Base-by-base conservation (phyloP, 1,140 invertebrate species). In the Condylostylus longicornis region DNA sequence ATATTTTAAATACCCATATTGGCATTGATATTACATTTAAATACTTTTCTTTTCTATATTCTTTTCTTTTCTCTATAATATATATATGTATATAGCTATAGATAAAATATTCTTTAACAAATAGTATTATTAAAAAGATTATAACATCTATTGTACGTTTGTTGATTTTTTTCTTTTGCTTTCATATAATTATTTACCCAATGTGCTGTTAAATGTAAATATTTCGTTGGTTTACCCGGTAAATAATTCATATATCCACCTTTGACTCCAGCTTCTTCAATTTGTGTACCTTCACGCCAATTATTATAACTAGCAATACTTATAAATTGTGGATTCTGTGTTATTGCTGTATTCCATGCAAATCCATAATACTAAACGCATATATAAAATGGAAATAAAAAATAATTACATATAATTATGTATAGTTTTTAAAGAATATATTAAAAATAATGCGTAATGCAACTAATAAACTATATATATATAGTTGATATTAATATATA, bases 251-350 rank as follows among this genome's bases (percentile, higher is more conserved):
- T 62, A 39, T 66, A 71, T 10, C 62, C 61, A 18, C 58, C 50
- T n/a, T 62, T 63, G 5, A 67, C 60, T 35, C 63, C 60, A 0
- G 70, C 70, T 17, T 71, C 70, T 50, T 73, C 71, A 22, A 73
- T 73, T 51, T 74, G 71, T 15, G 70, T 72, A 18, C 71, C 71
- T 48, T 71, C 69, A 25, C 69, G 66, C 70, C 70, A 74, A 45
- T 72, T 68, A 47, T 74, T 74, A 42, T 71, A 74, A 21, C 70
- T 72, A 8, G 68, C 70, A 33, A 74, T 69, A 13, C 64, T 67
- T 4, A 74, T 58, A 29, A 66, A 63, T 27, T 59, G 61, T 18
- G 67, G 58, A 27, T 64, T 62, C 29, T 65, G 65, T 4, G 61
- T 52, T 6, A 73, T 47, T 3, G 69, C 70, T 21, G 58, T 67